These are phyloP conservation scores for Cheracebus regulus DNA, from an alignment of 2,797 vertebrate species.

Conservation along the genomic window DNA sequence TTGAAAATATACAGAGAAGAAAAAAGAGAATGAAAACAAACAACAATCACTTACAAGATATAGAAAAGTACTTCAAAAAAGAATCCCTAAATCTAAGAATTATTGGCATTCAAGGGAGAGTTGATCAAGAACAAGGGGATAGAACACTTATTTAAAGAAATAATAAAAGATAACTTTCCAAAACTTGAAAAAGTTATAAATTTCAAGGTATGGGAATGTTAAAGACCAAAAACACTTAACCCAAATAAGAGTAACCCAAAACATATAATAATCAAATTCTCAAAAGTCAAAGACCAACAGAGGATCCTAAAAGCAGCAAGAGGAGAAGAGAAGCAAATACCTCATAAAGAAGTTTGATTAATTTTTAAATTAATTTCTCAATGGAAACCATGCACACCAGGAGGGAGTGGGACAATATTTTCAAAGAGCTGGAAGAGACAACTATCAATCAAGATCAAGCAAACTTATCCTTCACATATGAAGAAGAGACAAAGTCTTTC, in stretches of 20 bases:
- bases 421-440: background rate
- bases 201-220: background rate
- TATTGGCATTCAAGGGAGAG: background rate
- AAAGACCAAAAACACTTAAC: background rate
- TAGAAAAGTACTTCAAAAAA: background rate
- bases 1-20: background rate
- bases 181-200: background rate
- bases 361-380: background rate
- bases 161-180: background rate
- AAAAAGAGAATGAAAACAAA: background rate
- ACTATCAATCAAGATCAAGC: background rate
- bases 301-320: background rate
- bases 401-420: background rate
- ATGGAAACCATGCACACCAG: background rate
- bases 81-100: background rate
- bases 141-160: background rate
- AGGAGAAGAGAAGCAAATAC: background rate
- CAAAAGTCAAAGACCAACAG: background rate
- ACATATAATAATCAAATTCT: background rate
- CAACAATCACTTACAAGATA: background rate
- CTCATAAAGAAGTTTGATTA: background rate
- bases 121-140: background rate
- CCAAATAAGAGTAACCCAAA: background rate
- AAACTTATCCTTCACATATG: background rate
- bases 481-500: background rate